These are phyloP conservation scores for Drosophila bifasciata DNA, from an alignment of 1,140 invertebrate genomes.

Conservation along the genomic window DNA sequence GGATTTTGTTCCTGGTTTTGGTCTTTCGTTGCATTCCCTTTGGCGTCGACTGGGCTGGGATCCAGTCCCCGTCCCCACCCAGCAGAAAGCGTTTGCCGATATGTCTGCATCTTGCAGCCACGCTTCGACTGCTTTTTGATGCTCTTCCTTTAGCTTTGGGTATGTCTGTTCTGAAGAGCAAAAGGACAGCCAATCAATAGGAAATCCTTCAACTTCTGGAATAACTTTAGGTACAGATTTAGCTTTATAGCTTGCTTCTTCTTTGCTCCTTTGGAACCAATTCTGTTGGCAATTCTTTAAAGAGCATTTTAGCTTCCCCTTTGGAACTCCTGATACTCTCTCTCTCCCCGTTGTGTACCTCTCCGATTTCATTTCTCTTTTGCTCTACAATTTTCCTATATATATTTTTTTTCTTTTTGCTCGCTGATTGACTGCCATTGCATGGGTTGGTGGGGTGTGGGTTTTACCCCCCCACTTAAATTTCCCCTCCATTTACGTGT, in stretches of 20 bases:
- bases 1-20: constrained; percentile 1
- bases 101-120: constrained; percentile 51
- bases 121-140: constrained; percentile 5
- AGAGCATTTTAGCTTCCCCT: too few relatives aligned
- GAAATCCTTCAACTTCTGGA: too few relatives aligned
- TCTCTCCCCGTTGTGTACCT: constrained; percentile 26
- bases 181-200: too few relatives aligned
- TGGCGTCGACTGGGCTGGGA: constrained; percentile 19
- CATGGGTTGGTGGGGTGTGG: background rate
- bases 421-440: constrained; percentile 66
- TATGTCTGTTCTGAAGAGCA: background rate
- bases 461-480: background rate
- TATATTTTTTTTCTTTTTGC: constrained; percentile 28
- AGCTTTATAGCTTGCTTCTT: too few relatives aligned
- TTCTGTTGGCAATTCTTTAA: too few relatives aligned
- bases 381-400: background rate
- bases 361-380: constrained; percentile 22
- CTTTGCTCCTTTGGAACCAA: too few relatives aligned
- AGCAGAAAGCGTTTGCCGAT: constrained; percentile 30
- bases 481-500: constrained; percentile 2
- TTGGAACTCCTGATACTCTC: background rate
- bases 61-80: too few relatives aligned
- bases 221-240: too few relatives aligned
- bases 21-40: constrained; percentile 36
- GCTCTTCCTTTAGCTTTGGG: constrained; percentile 35